Percentiles rank a stretch among this genome's conserved stretches.
These are phyloP conservation scores for Propithecus deckenii DNA, from an alignment of 2,797 vertebrate species.

Conservation along the genomic window DNA sequence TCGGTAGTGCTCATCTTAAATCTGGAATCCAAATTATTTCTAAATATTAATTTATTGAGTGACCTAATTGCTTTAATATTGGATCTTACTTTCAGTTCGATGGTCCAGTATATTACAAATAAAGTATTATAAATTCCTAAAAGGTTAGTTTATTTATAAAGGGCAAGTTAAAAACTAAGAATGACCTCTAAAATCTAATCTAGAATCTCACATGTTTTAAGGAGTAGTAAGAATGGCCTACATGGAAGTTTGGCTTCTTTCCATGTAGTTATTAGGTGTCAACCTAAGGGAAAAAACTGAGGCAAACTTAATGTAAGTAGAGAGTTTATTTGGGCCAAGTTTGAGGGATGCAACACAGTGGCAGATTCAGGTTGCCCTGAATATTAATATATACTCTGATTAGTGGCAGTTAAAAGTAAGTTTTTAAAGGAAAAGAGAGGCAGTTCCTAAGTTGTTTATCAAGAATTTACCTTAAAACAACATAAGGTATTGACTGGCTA, in stretches of 20 bases:
- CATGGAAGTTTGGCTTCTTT: not conserved
- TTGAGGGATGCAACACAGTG: not conserved
- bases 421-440: no score
- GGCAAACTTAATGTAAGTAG: not conserved
- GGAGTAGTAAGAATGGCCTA: not conserved
- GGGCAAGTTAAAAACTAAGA: not conserved
- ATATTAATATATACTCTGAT: not conserved
- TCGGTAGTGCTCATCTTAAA: not conserved
- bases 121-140: not conserved
- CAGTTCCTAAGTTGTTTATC: no score
- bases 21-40: conserved; percentile 1
- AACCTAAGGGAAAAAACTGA: no score
- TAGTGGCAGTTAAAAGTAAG: no score
- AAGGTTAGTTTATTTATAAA: conserved; percentile 18
- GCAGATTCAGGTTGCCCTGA: not conserved
- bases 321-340: not conserved
- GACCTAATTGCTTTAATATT: not conserved
- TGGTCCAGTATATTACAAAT: not conserved
- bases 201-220: not conserved
- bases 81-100: not conserved
- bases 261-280: not conserved
- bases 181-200: not conserved
- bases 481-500: no score
- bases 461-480: no score
- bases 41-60: not conserved